Evolutionary conservation across 1,140 invertebrate species (phyloP).

Genomic region (Drosophila kurseongensis): DNA sequence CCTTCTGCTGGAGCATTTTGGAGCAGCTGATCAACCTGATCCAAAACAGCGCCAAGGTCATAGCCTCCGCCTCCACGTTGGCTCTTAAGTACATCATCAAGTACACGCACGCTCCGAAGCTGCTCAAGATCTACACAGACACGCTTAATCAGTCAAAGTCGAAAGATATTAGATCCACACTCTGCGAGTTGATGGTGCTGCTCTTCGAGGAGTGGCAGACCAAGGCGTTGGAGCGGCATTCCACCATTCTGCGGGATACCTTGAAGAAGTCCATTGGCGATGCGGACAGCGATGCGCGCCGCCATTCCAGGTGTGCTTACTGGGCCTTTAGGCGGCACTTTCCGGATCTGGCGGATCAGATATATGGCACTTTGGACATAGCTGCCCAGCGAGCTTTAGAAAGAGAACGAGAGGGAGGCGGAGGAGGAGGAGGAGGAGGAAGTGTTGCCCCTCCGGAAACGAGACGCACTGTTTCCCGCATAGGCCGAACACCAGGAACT

Average conservation of each 20-base stretch:
- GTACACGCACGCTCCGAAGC: slow-evolving; percentile 92
- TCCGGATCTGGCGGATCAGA: slow-evolving; percentile 93
- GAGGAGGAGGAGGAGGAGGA: slow-evolving; percentile 32
- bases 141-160: slow-evolving; percentile 93
- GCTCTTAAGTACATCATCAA: slow-evolving; percentile 95
- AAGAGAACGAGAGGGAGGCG: slow-evolving; percentile 85
- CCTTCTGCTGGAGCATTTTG: slow-evolving; percentile 93
- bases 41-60: slow-evolving; percentile 98
- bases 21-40: slow-evolving; percentile 95
- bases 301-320: slow-evolving; percentile 92
- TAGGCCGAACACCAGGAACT: slow-evolving; percentile 63
- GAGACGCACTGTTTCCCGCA: slow-evolving; percentile 60
- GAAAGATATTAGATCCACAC: slow-evolving; percentile 92
- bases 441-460: slow-evolving; percentile 36
- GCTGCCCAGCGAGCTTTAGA: slow-evolving; percentile 93
- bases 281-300: slow-evolving; percentile 95
- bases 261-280: slow-evolving; percentile 96
- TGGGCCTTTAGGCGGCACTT: slow-evolving; percentile 96
- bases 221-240: slow-evolving; percentile 92
- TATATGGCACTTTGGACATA: slow-evolving; percentile 93
- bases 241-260: slow-evolving; percentile 91
- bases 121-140: slow-evolving; percentile 94
- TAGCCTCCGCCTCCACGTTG: slow-evolving; percentile 95
- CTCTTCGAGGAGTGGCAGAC: slow-evolving; percentile 94
- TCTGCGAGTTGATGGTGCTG: slow-evolving; percentile 94